Evolutionary conservation across 92 coral and sea anemone genomes (phyloP).

Genomic region (Plumapathes pennacea): DNA sequence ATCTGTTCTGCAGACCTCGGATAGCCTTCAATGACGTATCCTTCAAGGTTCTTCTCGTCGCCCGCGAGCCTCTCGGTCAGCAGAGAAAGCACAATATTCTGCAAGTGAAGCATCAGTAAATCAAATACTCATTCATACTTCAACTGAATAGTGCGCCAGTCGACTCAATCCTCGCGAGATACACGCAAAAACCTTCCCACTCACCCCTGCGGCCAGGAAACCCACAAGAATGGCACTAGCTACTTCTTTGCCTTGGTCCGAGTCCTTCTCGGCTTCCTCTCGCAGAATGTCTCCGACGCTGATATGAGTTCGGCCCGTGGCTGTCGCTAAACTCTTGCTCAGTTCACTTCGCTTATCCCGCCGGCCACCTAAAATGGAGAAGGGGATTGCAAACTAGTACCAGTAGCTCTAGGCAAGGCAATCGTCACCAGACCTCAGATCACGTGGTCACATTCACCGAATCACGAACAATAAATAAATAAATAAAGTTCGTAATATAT

Average conservation of each 20-base stretch:
- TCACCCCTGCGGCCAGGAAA: slow-evolving; percentile 61
- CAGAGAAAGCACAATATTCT: slow-evolving; percentile 63
- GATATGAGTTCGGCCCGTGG: slow-evolving; percentile 67
- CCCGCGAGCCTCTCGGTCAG: slow-evolving; percentile 58
- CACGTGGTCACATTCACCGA: too few species aligned
- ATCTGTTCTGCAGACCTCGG: slow-evolving; percentile 85
- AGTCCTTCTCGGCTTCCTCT: slow-evolving; percentile 60
- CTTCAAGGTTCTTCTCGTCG: slow-evolving; percentile 78
- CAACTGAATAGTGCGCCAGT: too few species aligned
- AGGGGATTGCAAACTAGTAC: too few species aligned
- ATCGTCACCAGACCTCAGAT: too few species aligned
- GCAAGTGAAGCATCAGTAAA: neutral
- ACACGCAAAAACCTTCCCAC: too few species aligned
- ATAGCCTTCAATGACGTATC: slow-evolving; percentile 82
- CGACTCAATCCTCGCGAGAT: too few species aligned
- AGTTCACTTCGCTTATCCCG: too few species aligned
- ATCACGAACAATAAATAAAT: too few species aligned
- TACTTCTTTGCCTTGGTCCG: slow-evolving; percentile 54
- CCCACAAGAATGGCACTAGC: slow-evolving; percentile 52
- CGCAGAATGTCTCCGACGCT: slow-evolving; percentile 64
- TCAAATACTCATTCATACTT: too few species aligned
- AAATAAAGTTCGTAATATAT: too few species aligned
- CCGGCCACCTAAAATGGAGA: too few species aligned
- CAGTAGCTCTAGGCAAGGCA: too few species aligned
- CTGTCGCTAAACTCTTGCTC: slow-evolving; percentile 61